A percentile compares a stretch with the other conserved stretches of the same genome.
These are phyloP conservation scores for Heliconius ismenius DNA, from an alignment of 2,888 invertebrate species.

Conservation along the genomic window DNA sequence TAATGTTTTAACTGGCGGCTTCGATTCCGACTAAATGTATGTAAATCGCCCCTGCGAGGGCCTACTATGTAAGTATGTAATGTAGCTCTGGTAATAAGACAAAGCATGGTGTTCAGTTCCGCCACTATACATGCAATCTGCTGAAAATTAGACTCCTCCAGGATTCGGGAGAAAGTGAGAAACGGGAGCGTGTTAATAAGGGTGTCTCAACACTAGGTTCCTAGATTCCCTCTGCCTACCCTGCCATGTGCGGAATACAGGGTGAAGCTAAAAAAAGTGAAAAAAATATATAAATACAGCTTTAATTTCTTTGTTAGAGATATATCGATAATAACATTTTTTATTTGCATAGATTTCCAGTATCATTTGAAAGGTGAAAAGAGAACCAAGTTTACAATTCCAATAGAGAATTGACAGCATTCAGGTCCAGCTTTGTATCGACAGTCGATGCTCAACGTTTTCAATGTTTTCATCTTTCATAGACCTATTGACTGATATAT, in stretches of 20 bases:
- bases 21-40: not conserved
- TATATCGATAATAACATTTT: too few species aligned
- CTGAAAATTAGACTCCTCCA: too few species aligned
- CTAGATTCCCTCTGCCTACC: not conserved
- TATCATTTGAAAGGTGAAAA: slow-evolving; percentile 32
- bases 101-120: too few species aligned
- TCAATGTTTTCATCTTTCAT: slow-evolving; percentile 32
- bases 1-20: not conserved
- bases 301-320: too few species aligned
- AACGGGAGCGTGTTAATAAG: too few species aligned
- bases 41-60: too few species aligned
- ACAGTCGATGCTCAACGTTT: slow-evolving; percentile 30
- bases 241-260: not conserved
- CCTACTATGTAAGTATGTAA: too few species aligned
- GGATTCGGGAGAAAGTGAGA: too few species aligned
- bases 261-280: not conserved
- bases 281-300: too few species aligned
- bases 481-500: slow-evolving; percentile 12
- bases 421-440: slow-evolving; percentile 37
- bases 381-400: slow-evolving; percentile 38
- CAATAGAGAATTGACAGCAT: slow-evolving; percentile 36
- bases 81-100: too few species aligned
- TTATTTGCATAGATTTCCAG: not conserved
- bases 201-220: too few species aligned
- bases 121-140: not conserved